Evolutionary conservation across 1,140 invertebrate species (phyloP), one percentile per base, ranked within the genome.

Genomic region (Solenopsis fugax): DNA sequence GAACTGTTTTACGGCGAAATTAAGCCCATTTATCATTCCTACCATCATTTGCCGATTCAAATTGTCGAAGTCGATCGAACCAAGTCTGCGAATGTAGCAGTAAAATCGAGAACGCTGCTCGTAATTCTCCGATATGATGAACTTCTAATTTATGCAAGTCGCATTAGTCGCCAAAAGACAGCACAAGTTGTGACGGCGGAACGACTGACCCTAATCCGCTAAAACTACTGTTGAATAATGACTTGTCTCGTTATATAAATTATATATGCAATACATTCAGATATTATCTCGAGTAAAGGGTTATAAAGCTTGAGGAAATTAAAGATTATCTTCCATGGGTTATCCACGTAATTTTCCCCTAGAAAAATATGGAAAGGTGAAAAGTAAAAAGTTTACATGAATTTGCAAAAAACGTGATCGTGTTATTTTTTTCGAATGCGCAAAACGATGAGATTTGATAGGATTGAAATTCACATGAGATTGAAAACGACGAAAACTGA

Each of bases 121-220:
- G 18, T 24, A 16, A 5, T 34, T 58, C 58, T 76, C 45, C 48
- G 76, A 65, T 62, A 86, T 67, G 84, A 78, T 78, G n/a, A 69
- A 86, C 50, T 86, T 80, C 52, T 86, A 86, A 86, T 86, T 86
- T 86, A 86, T 86, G 62, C 84, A 80, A 86, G 41, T 41, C 64
- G 75, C 52, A 86, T 86, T 86, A 86, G 50, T 50, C 50, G 60
- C 75, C 58, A 24, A 80, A 78, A 86, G 84, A 41, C 56, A 52
- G 45, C 21, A 69, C 73, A 62, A 78, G 50, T 77, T 82, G 73
- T 76, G 58, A 52, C 6, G 1, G 5, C 21, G 7, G 21, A 7
- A 12, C 34, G 37, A 48, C 60, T 45, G 41, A 54, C 48, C 58
- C 24, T 86, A 86, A 86, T 86, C 85, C 29, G 21, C 52, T 60